These are phyloP conservation scores for Drosophila incognita DNA, from an alignment of 2,888 invertebrate species.

Conservation along the genomic window DNA sequence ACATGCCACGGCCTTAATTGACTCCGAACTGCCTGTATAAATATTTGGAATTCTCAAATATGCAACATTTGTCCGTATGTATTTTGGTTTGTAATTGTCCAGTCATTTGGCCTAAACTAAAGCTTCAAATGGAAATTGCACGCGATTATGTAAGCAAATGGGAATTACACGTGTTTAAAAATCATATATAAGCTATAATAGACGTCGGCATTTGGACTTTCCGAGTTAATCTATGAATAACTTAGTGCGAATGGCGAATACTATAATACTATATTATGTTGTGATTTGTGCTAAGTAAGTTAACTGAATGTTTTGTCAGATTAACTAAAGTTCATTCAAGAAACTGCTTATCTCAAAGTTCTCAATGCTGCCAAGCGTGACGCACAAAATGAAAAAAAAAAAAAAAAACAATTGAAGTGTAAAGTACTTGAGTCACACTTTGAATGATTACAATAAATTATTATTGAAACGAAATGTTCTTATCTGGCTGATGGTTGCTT, in stretches of 20 bases:
- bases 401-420: too few species aligned
- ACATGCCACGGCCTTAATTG: constrained; percentile 39
- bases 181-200: background rate
- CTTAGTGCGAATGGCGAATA: background rate
- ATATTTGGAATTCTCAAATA: constrained; percentile 43
- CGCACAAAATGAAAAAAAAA: background rate
- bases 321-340: background rate
- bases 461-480: background rate
- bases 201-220: background rate
- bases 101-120: constrained; percentile 3
- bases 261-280: background rate
- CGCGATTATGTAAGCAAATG: constrained; percentile 27
- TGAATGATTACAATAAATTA: background rate
- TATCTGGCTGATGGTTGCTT: too few species aligned
- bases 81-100: constrained; percentile 5
- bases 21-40: constrained; percentile 26
- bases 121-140: constrained; percentile 24
- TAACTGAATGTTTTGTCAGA: background rate
- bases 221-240: background rate
- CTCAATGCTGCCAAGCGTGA: background rate
- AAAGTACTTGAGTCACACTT: background rate
- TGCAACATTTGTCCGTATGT: constrained; percentile 5
- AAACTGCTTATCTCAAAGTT: background rate
- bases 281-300: background rate
- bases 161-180: constrained; percentile 19